phyloP scores from a whole-genome alignment of 2,888 invertebrate genomes.

The Aporophyla nigra region DNA sequence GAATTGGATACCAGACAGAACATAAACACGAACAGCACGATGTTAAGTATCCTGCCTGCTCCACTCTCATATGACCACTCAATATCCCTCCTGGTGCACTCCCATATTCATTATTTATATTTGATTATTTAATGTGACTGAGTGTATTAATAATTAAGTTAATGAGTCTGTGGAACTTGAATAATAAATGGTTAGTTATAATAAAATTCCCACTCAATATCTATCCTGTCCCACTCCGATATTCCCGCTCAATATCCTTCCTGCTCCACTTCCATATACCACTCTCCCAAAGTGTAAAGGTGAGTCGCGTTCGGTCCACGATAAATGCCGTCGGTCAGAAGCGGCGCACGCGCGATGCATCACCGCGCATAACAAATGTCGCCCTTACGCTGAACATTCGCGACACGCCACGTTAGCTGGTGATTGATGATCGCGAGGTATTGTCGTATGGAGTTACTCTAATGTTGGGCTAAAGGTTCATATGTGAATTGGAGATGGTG shows the following conservation, averaged over 20 bases:
- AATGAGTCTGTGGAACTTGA: no score
- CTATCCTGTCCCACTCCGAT: no score
- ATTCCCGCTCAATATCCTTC: not conserved
- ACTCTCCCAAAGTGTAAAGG: constrained; percentile 58
- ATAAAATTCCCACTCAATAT: no score
- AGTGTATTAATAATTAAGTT: no score
- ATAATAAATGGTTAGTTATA: no score
- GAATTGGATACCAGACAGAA: not conserved
- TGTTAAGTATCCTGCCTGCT: not conserved
- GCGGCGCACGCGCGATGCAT: constrained; percentile 76
- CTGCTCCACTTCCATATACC: constrained; percentile 29
- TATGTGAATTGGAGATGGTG: not conserved
- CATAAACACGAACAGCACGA: not conserved
- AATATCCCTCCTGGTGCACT: no score
- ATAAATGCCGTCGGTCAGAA: constrained; percentile 79
- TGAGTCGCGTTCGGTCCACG: constrained; percentile 71
- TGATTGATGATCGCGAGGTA: constrained; percentile 60
- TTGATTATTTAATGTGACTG: no score
- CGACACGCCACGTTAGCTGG: constrained; percentile 53
- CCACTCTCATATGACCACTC: no score
- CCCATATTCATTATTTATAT: no score
- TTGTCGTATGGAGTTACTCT: constrained; percentile 51
- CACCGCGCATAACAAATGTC: constrained; percentile 72
- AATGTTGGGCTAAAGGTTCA: constrained; percentile 30
- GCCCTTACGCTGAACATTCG: constrained; percentile 68